Evolutionary conservation across 2,113 vertebrate genomes (phyloP).

Genomic region (Anolis carolinensis): DNA sequence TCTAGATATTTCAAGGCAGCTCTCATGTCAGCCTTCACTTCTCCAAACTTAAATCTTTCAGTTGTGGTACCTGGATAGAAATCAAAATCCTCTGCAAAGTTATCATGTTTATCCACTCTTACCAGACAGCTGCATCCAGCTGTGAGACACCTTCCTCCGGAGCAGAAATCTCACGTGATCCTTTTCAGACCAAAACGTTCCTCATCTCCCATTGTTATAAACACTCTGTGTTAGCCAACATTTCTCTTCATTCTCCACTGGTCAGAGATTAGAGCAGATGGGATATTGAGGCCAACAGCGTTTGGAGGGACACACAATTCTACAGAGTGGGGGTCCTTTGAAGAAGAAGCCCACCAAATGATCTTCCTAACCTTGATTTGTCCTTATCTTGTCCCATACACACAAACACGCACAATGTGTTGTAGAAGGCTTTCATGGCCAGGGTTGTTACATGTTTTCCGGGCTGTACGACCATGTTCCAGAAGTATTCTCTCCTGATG

Average conservation of each 20-base stretch:
- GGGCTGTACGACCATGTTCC: too few species aligned
- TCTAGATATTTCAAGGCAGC: too few species aligned
- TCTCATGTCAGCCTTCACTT: too few species aligned
- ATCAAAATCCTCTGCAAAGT: background rate
- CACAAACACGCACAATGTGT: too few species aligned
- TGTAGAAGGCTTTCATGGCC: too few species aligned
- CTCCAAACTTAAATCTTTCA: background rate
- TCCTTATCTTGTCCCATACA: too few species aligned
- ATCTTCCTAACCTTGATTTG: too few species aligned
- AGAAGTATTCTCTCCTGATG: too few species aligned
- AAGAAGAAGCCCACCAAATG: too few species aligned
- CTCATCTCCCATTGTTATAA: background rate
- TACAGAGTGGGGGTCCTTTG: too few species aligned
- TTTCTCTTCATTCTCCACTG: background rate
- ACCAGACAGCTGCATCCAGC: conserved; percentile 13
- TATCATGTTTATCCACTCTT: background rate
- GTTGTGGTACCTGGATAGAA: background rate
- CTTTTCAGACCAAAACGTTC: background rate
- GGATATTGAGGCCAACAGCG: background rate
- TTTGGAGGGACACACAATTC: too few species aligned
- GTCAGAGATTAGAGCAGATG: background rate
- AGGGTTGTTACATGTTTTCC: too few species aligned
- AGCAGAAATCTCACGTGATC: background rate
- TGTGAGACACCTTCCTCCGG: background rate
- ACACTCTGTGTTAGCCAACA: background rate